Conservation (phyloP, 1,140 invertebrate species). For the Ceratina calcarata region DNA sequence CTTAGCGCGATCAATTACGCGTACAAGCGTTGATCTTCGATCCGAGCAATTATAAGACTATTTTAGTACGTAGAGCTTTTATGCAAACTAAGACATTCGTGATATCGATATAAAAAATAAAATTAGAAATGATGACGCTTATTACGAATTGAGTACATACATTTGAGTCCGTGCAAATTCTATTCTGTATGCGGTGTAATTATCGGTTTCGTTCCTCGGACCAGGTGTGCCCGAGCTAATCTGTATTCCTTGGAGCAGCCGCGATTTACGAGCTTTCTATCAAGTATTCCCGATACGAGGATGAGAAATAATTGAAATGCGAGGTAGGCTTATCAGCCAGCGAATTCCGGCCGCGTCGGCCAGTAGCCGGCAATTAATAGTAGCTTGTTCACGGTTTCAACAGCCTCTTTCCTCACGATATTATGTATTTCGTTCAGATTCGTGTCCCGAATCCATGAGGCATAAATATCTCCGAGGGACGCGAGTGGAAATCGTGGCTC, state of each 20-base stretch:
- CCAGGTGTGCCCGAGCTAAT: conserved; percentile 17
- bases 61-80: too few relatives aligned
- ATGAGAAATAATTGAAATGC: conserved; percentile 33
- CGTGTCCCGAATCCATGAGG: not conserved
- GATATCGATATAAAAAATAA: too few relatives aligned
- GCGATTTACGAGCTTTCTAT: conserved; percentile 45
- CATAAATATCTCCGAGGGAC: conserved; percentile 12
- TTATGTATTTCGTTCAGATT: not conserved
- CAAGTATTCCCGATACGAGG: conserved; percentile 18
- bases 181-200: too few relatives aligned
- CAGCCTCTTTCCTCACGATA: not conserved
- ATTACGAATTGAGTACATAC: too few relatives aligned
- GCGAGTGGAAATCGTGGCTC: conserved; percentile 38
- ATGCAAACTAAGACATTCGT: too few relatives aligned
- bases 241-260: conserved; percentile 8
- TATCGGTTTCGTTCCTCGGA: too few relatives aligned
- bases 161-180: too few relatives aligned
- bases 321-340: not conserved
- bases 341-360: conserved; percentile 26
- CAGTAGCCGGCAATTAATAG: conserved; percentile 16
- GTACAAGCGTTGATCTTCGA: not conserved
- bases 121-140: too few relatives aligned
- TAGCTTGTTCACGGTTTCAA: not conserved
- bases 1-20: conserved; percentile 44
- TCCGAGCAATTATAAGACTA: conserved; percentile 11